Evolutionary conservation across 2,888 invertebrate genomes (phyloP).

Genomic region (Gerris lacustris): DNA sequence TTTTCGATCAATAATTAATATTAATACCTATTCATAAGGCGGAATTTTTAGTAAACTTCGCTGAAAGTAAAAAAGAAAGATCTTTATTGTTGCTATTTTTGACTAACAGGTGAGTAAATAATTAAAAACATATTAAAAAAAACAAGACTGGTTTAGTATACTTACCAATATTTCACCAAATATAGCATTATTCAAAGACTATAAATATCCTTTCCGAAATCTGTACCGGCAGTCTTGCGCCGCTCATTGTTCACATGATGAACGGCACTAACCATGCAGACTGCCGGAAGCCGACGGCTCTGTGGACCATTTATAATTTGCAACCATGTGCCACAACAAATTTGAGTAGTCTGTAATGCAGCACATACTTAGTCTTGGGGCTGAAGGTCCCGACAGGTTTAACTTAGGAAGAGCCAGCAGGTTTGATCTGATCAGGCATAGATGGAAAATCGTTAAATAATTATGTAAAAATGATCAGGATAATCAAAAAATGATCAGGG

Average conservation of each 20-base stretch:
- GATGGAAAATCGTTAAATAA: slow-evolving; percentile 18
- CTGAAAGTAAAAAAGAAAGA: too few relatives aligned
- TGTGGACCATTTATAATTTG: slow-evolving; percentile 32
- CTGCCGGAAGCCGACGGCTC: slow-evolving; percentile 32
- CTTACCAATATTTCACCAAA: slow-evolving; percentile 36
- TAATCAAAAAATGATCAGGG: too few relatives aligned
- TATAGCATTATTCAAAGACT: slow-evolving; percentile 37
- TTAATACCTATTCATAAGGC: too few relatives aligned
- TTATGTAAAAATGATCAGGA: slow-evolving; percentile 18
- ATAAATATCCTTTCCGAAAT: slow-evolving; percentile 37
- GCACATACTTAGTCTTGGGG: slow-evolving; percentile 15
- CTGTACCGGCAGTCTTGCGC: slow-evolving; percentile 29
- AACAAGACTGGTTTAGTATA: too few relatives aligned
- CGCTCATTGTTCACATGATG: slow-evolving; percentile 27
- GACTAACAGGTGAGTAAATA: too few relatives aligned
- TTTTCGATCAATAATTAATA: too few relatives aligned
- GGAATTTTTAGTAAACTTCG: too few relatives aligned
- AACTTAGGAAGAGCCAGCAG: slow-evolving; percentile 11
- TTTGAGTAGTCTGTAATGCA: slow-evolving; percentile 13
- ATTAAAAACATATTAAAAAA: too few relatives aligned
- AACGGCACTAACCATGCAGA: slow-evolving; percentile 31
- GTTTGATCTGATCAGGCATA: slow-evolving; percentile 13
- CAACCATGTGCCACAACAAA: slow-evolving; percentile 27
- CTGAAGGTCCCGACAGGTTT: slow-evolving; percentile 20
- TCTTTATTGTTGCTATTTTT: too few relatives aligned